Evolutionary conservation across 2,888 invertebrate genomes (phyloP).

Genomic region (Marronus borbonicus): DNA sequence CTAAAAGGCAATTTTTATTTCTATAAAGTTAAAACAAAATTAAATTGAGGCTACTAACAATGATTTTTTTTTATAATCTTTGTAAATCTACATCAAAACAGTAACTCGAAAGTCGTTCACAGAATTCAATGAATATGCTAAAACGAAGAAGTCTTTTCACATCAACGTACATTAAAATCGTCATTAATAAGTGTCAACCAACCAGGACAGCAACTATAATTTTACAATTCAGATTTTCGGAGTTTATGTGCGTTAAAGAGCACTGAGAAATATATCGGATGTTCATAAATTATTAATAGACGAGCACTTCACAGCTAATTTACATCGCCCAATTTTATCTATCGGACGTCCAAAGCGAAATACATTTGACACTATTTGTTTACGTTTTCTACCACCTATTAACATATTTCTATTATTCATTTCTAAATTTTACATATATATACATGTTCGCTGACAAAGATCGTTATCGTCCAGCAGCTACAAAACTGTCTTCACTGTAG

Average conservation of each 20-base stretch:
- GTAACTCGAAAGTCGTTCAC: conserved; percentile 6
- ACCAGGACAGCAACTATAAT: conserved; percentile 51
- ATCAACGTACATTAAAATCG: conserved; percentile 40
- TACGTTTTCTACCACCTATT: conserved; percentile 35
- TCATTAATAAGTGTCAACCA: conserved; percentile 53
- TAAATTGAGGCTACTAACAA: no score
- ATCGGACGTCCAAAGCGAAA: conserved; percentile 52
- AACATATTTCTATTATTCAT: conserved; percentile 52
- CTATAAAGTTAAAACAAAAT: no score
- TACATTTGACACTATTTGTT: conserved; percentile 51
- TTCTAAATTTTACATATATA: conserved; percentile 43
- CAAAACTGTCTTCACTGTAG: conserved; percentile 43
- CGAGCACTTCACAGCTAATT: conserved; percentile 50
- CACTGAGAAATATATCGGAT: conserved; percentile 53
- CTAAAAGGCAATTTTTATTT: no score
- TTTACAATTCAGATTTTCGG: conserved; percentile 57
- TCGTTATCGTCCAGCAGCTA: conserved; percentile 47
- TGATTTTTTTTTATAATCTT: no score
- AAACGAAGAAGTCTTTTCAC: conserved; percentile 38
- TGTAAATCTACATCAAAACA: no score
- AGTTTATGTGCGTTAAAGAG: conserved; percentile 50
- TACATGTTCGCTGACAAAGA: conserved; percentile 47
- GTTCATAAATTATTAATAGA: conserved; percentile 56
- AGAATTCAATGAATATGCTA: conserved; percentile 43
- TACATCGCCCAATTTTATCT: conserved; percentile 55